Conservation (phyloP, 2,888 invertebrate species). For the Amaurobius ferox region DNA sequence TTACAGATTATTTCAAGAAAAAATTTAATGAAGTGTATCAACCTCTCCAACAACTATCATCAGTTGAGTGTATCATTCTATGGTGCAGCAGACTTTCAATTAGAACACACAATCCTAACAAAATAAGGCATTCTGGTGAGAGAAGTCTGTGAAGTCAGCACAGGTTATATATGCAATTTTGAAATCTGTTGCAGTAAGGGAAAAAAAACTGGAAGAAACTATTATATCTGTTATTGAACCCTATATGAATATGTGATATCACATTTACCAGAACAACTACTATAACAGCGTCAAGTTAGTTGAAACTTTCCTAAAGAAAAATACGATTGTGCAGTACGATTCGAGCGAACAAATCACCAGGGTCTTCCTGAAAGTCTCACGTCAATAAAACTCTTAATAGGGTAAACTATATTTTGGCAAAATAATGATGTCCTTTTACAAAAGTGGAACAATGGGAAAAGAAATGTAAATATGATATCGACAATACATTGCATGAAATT, state of each 20-base stretch:
- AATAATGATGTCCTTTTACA: too few species aligned
- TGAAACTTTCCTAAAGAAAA: not conserved
- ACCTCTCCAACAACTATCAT: not conserved
- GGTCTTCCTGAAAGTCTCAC: conserved; percentile 1
- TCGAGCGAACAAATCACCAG: not conserved
- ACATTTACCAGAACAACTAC: not conserved
- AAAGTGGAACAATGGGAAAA: too few species aligned
- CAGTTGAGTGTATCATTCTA: not conserved
- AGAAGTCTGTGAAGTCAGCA: not conserved
- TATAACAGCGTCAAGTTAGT: conserved; percentile 9
- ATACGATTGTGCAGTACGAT: not conserved
- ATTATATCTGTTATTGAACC: not conserved
- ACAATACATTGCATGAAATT: too few species aligned
- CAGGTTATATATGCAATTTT: conserved; percentile 4
- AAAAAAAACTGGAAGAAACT: not conserved
- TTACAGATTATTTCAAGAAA: not conserved
- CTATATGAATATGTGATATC: conserved; percentile 1
- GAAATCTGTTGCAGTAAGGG: not conserved
- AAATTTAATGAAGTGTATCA: not conserved
- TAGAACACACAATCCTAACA: not conserved
- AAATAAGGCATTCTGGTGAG: not conserved
- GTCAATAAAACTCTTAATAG: not conserved
- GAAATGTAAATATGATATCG: too few species aligned
- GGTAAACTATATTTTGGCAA: too few species aligned
- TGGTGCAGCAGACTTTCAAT: not conserved